phyloP scores from a whole-genome alignment of 2,888 invertebrate species.

The Physocephala rufipes region DNA sequence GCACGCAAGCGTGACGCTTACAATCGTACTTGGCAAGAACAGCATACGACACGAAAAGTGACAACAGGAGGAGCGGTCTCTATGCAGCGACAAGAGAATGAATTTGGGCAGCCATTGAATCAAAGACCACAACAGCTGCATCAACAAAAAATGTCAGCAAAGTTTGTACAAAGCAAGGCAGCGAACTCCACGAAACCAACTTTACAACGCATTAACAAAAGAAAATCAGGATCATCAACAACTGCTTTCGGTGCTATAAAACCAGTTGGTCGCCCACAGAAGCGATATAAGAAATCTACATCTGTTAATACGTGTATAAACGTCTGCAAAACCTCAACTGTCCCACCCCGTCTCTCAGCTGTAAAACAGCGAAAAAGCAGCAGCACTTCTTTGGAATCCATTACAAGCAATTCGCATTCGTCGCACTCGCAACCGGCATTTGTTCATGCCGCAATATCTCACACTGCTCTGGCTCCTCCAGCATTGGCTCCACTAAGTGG shows the following conservation, averaged over 20 bases:
- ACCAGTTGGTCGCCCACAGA: conserved; percentile 67
- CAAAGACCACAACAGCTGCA: conserved; percentile 27
- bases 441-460: conserved; percentile 38
- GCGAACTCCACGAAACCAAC: conserved; percentile 23
- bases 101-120: conserved; percentile 20
- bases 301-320: conserved; percentile 14
- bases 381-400: conserved; percentile 62
- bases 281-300: conserved; percentile 68
- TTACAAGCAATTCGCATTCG: conserved; percentile 62
- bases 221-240: conserved; percentile 48
- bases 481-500: conserved; percentile 54
- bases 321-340: conserved; percentile 23
- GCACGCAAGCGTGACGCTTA: conserved; percentile 86
- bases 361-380: conserved; percentile 60
- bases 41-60: conserved; percentile 78
- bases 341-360: conserved; percentile 48
- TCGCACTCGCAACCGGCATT: conserved; percentile 49
- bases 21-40: conserved; percentile 70
- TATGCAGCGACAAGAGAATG: conserved; percentile 16
- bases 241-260: conserved; percentile 44
- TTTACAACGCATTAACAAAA: conserved; percentile 48
- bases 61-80: not conserved
- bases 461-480: conserved; percentile 48
- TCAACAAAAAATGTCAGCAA: conserved; percentile 35
- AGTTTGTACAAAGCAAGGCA: conserved; percentile 32